A percentile compares a stretch with the other conserved stretches of the same genome.
These are phyloP conservation scores for Harpalus rufipes DNA, from an alignment of 2,888 invertebrate species.

Conservation along the genomic window DNA sequence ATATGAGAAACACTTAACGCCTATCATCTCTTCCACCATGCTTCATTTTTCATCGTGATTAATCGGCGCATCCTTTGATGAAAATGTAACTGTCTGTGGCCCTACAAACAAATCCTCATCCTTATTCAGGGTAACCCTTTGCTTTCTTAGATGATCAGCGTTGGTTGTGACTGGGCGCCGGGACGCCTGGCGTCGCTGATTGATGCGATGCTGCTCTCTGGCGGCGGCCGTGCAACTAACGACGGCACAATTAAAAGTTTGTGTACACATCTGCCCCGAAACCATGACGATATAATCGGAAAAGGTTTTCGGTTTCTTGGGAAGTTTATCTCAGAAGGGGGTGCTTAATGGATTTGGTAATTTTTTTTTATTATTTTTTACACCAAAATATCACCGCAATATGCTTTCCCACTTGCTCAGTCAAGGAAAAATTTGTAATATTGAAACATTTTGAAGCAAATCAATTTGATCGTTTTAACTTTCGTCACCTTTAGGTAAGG, in stretches of 20 bases:
- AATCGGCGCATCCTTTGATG: constrained; percentile 53
- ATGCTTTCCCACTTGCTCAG: too few relatives aligned
- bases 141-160: constrained; percentile 56
- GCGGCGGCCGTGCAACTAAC: constrained; percentile 58
- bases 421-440: too few relatives aligned
- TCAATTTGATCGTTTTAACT: too few relatives aligned
- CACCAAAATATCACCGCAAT: too few relatives aligned
- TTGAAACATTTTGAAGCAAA: too few relatives aligned
- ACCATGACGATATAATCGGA: constrained; percentile 51
- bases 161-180: neutral
- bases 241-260: constrained; percentile 66
- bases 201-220: constrained; percentile 56
- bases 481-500: too few relatives aligned
- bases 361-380: too few relatives aligned
- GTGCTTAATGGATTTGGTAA: too few relatives aligned
- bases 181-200: constrained; percentile 10
- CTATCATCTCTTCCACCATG: constrained; percentile 1
- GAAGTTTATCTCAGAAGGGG: neutral
- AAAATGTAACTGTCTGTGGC: constrained; percentile 37
- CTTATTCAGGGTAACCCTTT: constrained; percentile 6
- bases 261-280: constrained; percentile 66
- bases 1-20: neutral
- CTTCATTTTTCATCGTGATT: constrained; percentile 21
- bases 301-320: constrained; percentile 31
- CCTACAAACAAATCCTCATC: constrained; percentile 7